Base-by-base conservation (phyloP, 2,888 invertebrate species). In the Andrena praecox region DNA sequence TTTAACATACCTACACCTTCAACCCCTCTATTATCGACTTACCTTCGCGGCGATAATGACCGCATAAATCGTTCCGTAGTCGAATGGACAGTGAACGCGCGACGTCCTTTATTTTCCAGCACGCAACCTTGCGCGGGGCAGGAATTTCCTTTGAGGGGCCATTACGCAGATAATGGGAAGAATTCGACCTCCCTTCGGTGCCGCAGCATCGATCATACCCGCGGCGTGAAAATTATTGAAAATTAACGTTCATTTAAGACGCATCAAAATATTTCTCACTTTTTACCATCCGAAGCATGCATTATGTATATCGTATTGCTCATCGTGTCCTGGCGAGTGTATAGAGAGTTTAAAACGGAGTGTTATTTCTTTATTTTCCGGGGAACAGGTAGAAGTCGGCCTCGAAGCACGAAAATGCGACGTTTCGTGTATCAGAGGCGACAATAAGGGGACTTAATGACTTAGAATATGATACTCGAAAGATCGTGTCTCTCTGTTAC, bases 1-100 rank as follows among this genome's bases (percentile, higher is more conserved):
- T 24, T 56, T 56, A 56, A 56, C 27, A 4, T 20, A 52, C 2
- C 27, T 20, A 52, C 2, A 27, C 33, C 24, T 50, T 62, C 73
- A 35, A 33, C 48, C 42, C 64, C 54, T 31, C 29, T 52, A 80
- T 85, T 82, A 85, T 75, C 66, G 62, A 20, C 66, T 77, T 72
- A 56, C 63, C 48, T 74, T 64, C 66, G 56, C 56, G 74, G 10
- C 71, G 73, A 27, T 77, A 85, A 85, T 72, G 50, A 63, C n/a
- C 68, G 24, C 56, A 76, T 74, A 83, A 82, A 86, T 83, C 80
- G 50, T 52, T 56, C 31, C 52, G 54, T 66, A 42, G 52, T 33
- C 27, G 31, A n/a, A 42, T 62, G 75, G 69, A 79, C 33, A 62
- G n/a, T 27, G 12, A 62, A 27, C 16, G 8, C 27, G 10, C 48